Evolutionary conservation across 2,113 vertebrate species (phyloP).

Genomic region (Excalfactoria chinensis): DNA sequence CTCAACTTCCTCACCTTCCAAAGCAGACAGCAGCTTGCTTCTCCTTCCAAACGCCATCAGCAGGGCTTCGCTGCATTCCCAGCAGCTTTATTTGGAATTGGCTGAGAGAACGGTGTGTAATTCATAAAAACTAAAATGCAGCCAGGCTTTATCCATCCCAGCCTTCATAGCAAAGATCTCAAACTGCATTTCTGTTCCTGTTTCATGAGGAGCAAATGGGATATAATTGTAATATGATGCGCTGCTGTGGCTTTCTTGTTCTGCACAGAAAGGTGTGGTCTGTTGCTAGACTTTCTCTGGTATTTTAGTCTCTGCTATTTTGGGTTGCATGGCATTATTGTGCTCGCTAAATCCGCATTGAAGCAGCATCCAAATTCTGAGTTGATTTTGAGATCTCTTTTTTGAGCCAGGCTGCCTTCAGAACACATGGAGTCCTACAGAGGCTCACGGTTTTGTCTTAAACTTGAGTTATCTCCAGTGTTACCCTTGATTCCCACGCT

Average conservation of each 20-base stretch:
- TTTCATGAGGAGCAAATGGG: neutral
- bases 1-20: neutral
- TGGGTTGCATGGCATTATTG: neutral
- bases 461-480: neutral
- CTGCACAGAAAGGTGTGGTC: neutral
- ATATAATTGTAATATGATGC: neutral
- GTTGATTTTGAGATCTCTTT: neutral
- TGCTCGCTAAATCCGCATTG: neutral
- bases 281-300: neutral
- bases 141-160: neutral
- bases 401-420: neutral
- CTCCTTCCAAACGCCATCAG: neutral
- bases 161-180: slow-evolving; percentile 21
- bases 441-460: neutral
- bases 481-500: neutral
- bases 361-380: neutral
- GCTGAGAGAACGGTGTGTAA: neutral
- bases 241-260: neutral
- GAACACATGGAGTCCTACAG: neutral
- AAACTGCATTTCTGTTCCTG: neutral
- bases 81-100: neutral
- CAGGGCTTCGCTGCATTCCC: neutral
- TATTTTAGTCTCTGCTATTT: neutral
- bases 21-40: neutral
- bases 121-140: neutral